These are phyloP conservation scores for Diloba caeruleocephala DNA, from an alignment of 2,888 invertebrate species.

Conservation along the genomic window DNA sequence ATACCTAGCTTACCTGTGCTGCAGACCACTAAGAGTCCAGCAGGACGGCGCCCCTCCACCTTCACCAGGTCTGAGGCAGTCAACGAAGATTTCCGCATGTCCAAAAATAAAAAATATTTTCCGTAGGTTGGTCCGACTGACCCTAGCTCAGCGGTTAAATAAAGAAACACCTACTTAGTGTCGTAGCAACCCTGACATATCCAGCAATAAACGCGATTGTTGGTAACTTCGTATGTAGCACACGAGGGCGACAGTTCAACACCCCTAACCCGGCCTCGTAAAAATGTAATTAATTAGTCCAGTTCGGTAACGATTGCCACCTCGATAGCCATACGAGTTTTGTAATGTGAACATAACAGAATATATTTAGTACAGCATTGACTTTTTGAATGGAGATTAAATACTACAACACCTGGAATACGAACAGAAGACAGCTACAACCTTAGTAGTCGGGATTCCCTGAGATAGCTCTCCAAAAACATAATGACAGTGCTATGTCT, in stretches of 20 bases:
- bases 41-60: no score
- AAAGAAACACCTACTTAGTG: not conserved
- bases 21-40: no score
- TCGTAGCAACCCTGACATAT: slow-evolving; percentile 1
- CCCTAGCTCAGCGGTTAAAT: not conserved
- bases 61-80: no score
- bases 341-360: slow-evolving; percentile 32
- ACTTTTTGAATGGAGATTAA: slow-evolving; percentile 3
- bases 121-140: no score
- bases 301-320: slow-evolving; percentile 26
- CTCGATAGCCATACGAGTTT: slow-evolving; percentile 12
- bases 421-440: no score
- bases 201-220: slow-evolving; percentile 20
- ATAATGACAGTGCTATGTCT: no score
- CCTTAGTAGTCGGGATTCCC: no score
- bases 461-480: no score
- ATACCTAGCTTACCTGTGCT: no score
- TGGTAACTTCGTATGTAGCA: slow-evolving; percentile 22
- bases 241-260: slow-evolving; percentile 16
- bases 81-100: no score
- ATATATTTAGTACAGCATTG: slow-evolving; percentile 2
- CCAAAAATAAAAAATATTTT: no score
- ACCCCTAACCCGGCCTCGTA: slow-evolving; percentile 24
- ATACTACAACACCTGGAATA: slow-evolving; percentile 7
- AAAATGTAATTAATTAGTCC: slow-evolving; percentile 49